A percentile compares a stretch with the other conserved stretches of the same genome.
These are phyloP conservation scores for Zaprionus inermis DNA, from an alignment of 1,140 invertebrate species.

Conservation along the genomic window DNA sequence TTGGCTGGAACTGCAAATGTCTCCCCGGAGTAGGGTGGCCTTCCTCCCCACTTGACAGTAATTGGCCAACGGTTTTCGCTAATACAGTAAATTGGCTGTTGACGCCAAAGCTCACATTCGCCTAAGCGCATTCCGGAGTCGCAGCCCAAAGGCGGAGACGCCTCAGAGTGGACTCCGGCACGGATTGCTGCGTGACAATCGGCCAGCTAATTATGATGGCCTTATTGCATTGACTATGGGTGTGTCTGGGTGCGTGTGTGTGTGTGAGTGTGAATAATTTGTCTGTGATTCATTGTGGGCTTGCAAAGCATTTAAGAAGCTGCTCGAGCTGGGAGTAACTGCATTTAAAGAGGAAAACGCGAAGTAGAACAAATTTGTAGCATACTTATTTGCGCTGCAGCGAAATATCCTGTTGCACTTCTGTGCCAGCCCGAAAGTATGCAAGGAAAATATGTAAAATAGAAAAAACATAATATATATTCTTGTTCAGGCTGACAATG, in stretches of 20 bases:
- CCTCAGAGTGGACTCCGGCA: slow-evolving; percentile 4
- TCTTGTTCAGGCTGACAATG: background rate
- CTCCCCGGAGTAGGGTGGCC: slow-evolving; percentile 25
- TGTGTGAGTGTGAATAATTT: slow-evolving; percentile 34
- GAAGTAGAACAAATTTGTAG: too few relatives aligned
- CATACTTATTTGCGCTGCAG: too few relatives aligned
- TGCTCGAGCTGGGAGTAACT: background rate
- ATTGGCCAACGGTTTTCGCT: slow-evolving; percentile 80
- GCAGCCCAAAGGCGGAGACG: slow-evolving; percentile 23
- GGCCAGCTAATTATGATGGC: slow-evolving; percentile 71
- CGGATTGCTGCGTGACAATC: slow-evolving; percentile 62
- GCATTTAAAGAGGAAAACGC: background rate
- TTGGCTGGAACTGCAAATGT: slow-evolving; percentile 15
- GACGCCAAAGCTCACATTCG: slow-evolving; percentile 73
- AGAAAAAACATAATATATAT: too few relatives aligned
- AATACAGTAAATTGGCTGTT: slow-evolving; percentile 81
- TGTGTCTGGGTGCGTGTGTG: background rate
- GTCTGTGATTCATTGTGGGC: slow-evolving; percentile 66
- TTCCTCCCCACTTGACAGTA: slow-evolving; percentile 65
- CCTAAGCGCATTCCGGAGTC: slow-evolving; percentile 17
- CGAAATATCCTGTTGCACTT: too few relatives aligned
- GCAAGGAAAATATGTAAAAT: too few relatives aligned
- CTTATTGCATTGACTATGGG: slow-evolving; percentile 36
- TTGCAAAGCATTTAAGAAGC: slow-evolving; percentile 33
- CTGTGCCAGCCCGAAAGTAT: too few relatives aligned